These are phyloP conservation scores for Larimichthys polyactis DNA, from an alignment of 2,113 vertebrate species.

Conservation along the genomic window DNA sequence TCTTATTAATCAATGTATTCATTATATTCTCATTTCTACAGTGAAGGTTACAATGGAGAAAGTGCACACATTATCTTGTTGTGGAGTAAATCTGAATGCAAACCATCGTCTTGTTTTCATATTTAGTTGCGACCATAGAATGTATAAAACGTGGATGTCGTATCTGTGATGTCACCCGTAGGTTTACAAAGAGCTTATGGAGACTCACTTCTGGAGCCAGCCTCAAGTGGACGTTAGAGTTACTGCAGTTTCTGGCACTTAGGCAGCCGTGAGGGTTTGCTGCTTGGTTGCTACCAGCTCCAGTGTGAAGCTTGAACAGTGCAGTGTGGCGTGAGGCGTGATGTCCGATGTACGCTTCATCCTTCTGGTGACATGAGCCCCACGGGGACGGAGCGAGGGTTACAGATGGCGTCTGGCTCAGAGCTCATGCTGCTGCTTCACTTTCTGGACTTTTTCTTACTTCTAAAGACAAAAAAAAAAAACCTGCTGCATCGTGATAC, in stretches of 20 bases:
- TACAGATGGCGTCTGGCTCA: background rate
- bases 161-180: too few relatives aligned
- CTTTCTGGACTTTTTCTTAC: background rate
- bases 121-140: background rate
- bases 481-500: background rate
- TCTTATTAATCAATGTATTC: too few relatives aligned
- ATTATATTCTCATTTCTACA: too few relatives aligned
- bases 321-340: background rate
- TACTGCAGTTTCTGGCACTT: too few relatives aligned
- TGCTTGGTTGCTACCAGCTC: background rate
- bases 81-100: background rate
- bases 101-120: background rate
- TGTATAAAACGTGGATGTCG: too few relatives aligned
- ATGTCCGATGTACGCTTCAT: background rate
- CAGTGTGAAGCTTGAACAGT: background rate
- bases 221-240: too few relatives aligned
- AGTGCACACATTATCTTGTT: background rate
- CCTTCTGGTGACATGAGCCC: background rate
- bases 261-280: too few relatives aligned
- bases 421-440: background rate
- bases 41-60: background rate
- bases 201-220: too few relatives aligned
- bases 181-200: too few relatives aligned
- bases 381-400: background rate
- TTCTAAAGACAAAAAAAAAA: background rate